Evolutionary conservation across 2,113 vertebrate genomes (phyloP).

Genomic region (Heterocephalus glaber): DNA sequence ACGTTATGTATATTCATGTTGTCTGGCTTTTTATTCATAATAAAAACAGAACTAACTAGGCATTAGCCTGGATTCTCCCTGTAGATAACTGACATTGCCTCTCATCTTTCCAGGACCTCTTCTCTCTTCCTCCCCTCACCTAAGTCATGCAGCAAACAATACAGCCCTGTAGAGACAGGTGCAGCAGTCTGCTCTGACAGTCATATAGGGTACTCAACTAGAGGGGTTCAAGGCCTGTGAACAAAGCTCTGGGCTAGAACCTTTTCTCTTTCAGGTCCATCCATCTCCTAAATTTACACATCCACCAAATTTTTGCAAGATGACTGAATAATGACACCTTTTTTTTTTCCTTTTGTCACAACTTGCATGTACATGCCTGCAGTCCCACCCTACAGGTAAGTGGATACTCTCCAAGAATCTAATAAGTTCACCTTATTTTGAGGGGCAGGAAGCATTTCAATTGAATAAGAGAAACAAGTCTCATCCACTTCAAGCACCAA

Average conservation of each 20-base stretch:
- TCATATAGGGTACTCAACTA: neutral
- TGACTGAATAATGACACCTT: neutral
- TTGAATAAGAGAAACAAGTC: conserved; percentile 52
- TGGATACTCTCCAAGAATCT: conserved; percentile 18
- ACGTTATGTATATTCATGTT: neutral
- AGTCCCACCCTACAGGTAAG: conserved; percentile 12
- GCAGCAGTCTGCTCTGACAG: neutral
- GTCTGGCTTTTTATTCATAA: neutral
- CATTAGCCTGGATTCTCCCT: neutral
- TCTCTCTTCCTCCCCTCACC: neutral
- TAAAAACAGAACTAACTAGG: conserved; percentile 27
- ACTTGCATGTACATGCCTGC: neutral
- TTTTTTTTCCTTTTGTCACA: conserved; percentile 45
- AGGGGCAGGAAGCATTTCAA: conserved; percentile 65
- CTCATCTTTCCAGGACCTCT: neutral
- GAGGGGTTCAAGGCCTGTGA: neutral
- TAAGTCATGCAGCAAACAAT: neutral
- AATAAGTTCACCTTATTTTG: conserved; percentile 51
- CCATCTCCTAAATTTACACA: conserved; percentile 24
- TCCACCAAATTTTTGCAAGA: neutral
- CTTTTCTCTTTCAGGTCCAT: neutral
- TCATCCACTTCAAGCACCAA: conserved; percentile 48
- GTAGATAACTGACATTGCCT: neutral
- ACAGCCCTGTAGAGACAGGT: neutral
- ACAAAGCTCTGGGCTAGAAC: neutral